Conservation (phyloP, 2,113 vertebrate genomes). For the Muntiacus muntjak region DNA sequence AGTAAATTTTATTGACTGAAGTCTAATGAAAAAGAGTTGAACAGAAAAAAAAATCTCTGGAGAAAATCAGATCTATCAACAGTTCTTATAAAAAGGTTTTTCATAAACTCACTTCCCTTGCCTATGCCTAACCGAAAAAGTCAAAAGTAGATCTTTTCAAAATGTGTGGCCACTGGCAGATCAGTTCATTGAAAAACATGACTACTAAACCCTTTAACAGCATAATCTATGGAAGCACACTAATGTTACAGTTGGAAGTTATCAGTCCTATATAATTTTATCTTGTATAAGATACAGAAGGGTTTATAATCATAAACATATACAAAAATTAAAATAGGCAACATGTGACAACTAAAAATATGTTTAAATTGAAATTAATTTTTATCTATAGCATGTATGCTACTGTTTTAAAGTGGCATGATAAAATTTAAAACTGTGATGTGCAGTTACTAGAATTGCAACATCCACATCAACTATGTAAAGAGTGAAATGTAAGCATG, state of each 20-base stretch:
- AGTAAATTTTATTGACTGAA: background rate
- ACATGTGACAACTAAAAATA: conserved; percentile 23
- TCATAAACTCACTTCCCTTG: background rate
- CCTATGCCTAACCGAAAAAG: background rate
- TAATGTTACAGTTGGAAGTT: background rate
- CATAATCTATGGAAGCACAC: background rate
- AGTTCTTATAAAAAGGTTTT: conserved; percentile 4
- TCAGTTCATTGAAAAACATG: conserved; percentile 14
- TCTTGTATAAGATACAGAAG: background rate
- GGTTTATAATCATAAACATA: background rate
- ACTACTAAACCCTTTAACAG: background rate
- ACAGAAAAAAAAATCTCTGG: conserved; percentile 28
- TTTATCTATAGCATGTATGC: conserved; percentile 31
- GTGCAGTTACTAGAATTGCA: background rate
- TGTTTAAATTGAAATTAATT: conserved; percentile 47
- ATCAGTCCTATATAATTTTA: background rate
- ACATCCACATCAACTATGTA: conserved; percentile 20
- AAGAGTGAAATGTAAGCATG: conserved; percentile 31
- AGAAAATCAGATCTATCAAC: background rate
- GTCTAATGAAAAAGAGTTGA: background rate
- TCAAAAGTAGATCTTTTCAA: background rate
- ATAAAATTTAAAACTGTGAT: conserved; percentile 45
- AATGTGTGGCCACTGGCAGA: conserved; percentile 30
- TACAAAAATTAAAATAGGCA: conserved; percentile 41
- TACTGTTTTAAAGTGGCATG: conserved; percentile 44